Conservation (phyloP, 2,888 invertebrate species). For the Tetrapedia diversipes region DNA sequence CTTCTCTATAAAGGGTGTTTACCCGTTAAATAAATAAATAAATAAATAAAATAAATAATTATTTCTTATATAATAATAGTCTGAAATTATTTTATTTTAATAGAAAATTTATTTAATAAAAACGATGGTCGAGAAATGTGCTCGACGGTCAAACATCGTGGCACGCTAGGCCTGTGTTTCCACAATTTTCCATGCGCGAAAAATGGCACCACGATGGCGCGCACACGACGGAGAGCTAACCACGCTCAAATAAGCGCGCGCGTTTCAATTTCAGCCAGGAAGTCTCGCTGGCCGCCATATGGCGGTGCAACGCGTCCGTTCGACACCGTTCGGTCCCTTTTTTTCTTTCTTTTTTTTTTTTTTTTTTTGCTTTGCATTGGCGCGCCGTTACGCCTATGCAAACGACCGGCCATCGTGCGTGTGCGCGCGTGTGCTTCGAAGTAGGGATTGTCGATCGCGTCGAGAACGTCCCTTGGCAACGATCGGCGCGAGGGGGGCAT, state of each 20-base stretch:
- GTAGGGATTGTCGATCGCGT: conserved; percentile 64
- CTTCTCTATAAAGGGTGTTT: too few relatives aligned
- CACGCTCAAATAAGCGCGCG: conserved; percentile 17
- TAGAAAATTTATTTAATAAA: too few relatives aligned
- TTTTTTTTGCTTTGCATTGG: conserved; percentile 12
- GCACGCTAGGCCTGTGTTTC: too few relatives aligned
- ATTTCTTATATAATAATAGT: too few relatives aligned
- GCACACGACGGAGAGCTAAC: neutral
- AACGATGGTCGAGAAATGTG: too few relatives aligned
- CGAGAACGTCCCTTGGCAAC: conserved; percentile 66
- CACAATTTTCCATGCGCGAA: neutral
- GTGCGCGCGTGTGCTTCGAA: conserved; percentile 41
- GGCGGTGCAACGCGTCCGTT: conserved; percentile 50
- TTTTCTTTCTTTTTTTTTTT: too few relatives aligned
- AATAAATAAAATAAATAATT: too few relatives aligned
- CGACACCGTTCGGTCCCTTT: conserved; percentile 44
- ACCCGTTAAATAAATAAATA: too few relatives aligned
- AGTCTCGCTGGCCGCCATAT: conserved; percentile 53
- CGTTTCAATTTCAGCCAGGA: conserved; percentile 41
- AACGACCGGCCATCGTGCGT: conserved; percentile 51
- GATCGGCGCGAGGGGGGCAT: conserved; percentile 58
- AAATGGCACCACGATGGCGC: neutral
- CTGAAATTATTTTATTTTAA: too few relatives aligned
- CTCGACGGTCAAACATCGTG: too few relatives aligned
- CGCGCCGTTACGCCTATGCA: conserved; percentile 61